Base-by-base conservation (phyloP, 1,140 invertebrate species). In the Hycleus cichorii region DNA sequence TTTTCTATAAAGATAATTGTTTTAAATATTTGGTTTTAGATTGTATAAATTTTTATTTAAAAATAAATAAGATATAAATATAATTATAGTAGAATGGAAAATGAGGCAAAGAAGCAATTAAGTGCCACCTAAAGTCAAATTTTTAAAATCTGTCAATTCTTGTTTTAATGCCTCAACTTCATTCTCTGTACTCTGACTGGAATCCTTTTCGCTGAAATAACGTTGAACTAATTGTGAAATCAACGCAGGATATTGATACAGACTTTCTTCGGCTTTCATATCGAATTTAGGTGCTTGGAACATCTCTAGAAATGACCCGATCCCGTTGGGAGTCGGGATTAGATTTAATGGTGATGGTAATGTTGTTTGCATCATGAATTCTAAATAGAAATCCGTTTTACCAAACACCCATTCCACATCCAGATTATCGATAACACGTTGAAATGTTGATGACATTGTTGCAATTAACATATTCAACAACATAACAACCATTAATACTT, bases 401-500 rank as follows among this genome's bases (percentile, higher is more conserved):
- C 78, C 80, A 58, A 82, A 83, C 0, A 76, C 80, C 81, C 80
- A 83, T 60, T 83, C 81, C 1, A 80, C 75, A 49, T 78, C 76
- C 3, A 81, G 76, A 57, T 82, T 83, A 49, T 82, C 78, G 1
- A 74, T 77, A 3, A 89, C 83, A 62, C 77, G 73, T 67, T 87
- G 84, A 67, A 86, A 87, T 1, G 84, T 87, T 60, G 86, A 86
- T 9, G 84, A 82, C 83, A 89, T 88, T 66, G 86, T 86, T 3
- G 87, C 87, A 61, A 89, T 87, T 26, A 89, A 75, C 83, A 89
- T 88, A 72, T 89, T 89, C 27, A 89, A 69, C n/a, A 89, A 78
- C 24, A 89, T 80, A 47, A 89, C 79, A 39, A 88, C 83, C n/a
- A 80, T 81, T 46, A 88, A 79, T 46, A 85, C 81, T 70, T 84